Evolutionary conservation across 2,113 vertebrate genomes (phyloP), one percentile per base, ranked within the genome.

Genomic region (Nibea coibor): DNA sequence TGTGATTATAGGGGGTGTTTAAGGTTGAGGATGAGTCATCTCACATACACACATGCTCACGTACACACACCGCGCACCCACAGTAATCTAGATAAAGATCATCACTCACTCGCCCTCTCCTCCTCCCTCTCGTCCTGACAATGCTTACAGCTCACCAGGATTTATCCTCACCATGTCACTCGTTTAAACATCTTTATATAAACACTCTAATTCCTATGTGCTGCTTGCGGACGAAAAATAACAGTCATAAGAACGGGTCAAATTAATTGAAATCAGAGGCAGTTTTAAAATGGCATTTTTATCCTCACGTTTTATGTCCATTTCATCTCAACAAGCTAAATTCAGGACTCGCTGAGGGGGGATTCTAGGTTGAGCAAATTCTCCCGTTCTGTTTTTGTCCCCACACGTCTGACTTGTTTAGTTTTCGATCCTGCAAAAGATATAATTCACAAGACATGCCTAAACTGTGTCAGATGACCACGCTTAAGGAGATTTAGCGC

Each of bases 21-120:
- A 86, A 88, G 86, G 89, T 88, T 87, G 72, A 88, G 67, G 71
- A 82, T 91, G 91, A 93, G 84, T 92, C 91, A 93, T 91, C 75
- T 28, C 51, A 61, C 72, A 71, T 16, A 75, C 81, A 83, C 78
- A 85, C 68, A 65, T 39, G n/a, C 76, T 26, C 58, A 75, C 75
- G 14, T 28, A 83, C 77, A 70, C 81, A 71, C 77, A 75, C n/a
- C 11, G 19, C 1, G 56, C 83, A 78, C 81, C 72, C 83, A 84
- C 88, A 80, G 82, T 86, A 84, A 90, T 89, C 87, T 88, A 82
- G 88, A 88, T 88, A 84, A 84, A 82, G 88, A 92, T 91, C 89
- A 83, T 91, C 88, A 81, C 85, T 89, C 85, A 77, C 78, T 85
- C 73, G 64, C 78, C 83, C 75, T 83, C 73, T 75, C 78, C 70